phyloP scores from a whole-genome alignment of 2,113 vertebrate genomes.

The Sterrhoptilus dennistouni region DNA sequence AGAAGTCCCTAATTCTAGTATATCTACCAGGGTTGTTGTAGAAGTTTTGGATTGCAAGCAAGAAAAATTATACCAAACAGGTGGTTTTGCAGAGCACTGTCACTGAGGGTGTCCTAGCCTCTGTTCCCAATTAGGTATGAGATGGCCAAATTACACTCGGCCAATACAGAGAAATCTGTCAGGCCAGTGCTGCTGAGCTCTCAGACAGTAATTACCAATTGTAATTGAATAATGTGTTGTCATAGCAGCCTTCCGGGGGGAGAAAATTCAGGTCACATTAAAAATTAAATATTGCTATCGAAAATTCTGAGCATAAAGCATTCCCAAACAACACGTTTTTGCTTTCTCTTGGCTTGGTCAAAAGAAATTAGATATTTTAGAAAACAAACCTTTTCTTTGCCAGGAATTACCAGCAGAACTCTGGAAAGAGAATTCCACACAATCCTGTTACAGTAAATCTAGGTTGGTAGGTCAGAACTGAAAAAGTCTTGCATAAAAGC shows the following conservation, averaged over 20 bases:
- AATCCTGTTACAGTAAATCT: not conserved
- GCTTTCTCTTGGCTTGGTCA: not conserved
- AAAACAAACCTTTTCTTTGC: not conserved
- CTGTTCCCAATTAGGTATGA: not conserved
- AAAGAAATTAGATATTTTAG: not conserved
- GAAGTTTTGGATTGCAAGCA: not conserved
- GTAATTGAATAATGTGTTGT: not conserved
- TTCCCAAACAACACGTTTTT: not conserved
- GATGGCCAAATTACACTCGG: not conserved
- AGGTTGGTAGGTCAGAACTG: not conserved
- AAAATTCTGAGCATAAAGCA: not conserved
- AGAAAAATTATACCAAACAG: not conserved
- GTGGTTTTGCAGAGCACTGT: not conserved
- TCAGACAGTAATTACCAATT: not conserved
- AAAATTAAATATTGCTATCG: not conserved
- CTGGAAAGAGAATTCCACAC: not conserved
- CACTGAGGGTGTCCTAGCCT: not conserved
- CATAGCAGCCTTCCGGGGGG: not conserved
- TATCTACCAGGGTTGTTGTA: not conserved
- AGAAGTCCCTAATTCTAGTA: not conserved
- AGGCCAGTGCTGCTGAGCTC: not conserved
- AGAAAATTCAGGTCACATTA: not conserved
- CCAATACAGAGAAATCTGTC: fast-evolving
- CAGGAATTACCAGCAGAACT: not conserved
- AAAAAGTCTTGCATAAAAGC: not conserved